A percentile compares a stretch with the other conserved stretches of the same genome.
phyloP scores from a whole-genome alignment of 2,113 vertebrate genomes.

The Syngnathoides biaculeatus region DNA sequence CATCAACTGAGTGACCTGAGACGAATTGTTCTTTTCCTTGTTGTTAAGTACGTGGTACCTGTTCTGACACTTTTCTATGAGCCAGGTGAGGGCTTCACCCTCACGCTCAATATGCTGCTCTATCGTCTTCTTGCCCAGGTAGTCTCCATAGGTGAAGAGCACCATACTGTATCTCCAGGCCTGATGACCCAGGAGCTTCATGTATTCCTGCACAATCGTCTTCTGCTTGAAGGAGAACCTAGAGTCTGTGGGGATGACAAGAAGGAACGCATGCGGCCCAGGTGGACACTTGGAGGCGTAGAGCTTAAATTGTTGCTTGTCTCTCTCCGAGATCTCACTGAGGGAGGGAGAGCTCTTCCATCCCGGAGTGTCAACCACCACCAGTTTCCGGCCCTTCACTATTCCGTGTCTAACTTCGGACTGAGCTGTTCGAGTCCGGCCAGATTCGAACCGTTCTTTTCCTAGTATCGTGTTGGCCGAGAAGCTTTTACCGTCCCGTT shows the following conservation, averaged over 20 bases:
- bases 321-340: slow-evolving; percentile 33
- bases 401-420: slow-evolving; percentile 17
- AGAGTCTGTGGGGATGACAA: slow-evolving; percentile 27
- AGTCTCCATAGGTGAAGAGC: slow-evolving; percentile 53
- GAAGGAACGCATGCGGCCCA: slow-evolving; percentile 42
- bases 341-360: slow-evolving; percentile 39
- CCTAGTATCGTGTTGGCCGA: slow-evolving; percentile 44
- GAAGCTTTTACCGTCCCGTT: slow-evolving; percentile 46
- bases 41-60: slow-evolving; percentile 47
- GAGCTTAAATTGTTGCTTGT: slow-evolving; percentile 45
- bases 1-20: slow-evolving; percentile 43
- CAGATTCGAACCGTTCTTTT: slow-evolving; percentile 31
- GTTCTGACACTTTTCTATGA: slow-evolving; percentile 37
- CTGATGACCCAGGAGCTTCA: slow-evolving; percentile 43
- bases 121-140: slow-evolving; percentile 18
- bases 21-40: slow-evolving; percentile 15
- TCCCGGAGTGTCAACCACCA: slow-evolving; percentile 44
- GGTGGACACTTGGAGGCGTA: slow-evolving; percentile 30
- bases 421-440: slow-evolving; percentile 34
- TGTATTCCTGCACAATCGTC: slow-evolving; percentile 29
- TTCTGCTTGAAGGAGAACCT: slow-evolving; percentile 32
- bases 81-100: slow-evolving; percentile 38
- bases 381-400: slow-evolving; percentile 30
- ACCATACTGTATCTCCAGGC: slow-evolving; percentile 47
- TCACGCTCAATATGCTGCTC: slow-evolving; percentile 55